Percentiles rank a stretch among this genome's conserved stretches.
phyloP scores from a whole-genome alignment of 2,888 invertebrate genomes.

The Nesidiocoris tenuis region DNA sequence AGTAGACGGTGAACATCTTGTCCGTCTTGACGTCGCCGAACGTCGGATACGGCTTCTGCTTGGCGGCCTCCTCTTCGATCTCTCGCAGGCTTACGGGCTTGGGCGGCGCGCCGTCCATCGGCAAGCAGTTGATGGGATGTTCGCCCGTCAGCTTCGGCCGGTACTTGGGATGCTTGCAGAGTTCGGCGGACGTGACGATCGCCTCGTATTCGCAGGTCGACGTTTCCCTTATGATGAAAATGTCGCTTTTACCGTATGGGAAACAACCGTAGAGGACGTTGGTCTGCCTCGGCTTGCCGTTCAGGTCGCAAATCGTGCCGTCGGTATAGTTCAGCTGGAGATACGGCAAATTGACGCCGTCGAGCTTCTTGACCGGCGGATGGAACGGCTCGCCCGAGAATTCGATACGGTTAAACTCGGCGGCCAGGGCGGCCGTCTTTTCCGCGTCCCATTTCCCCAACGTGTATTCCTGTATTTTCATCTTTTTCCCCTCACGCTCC shows the following conservation, averaged over 20 bases:
- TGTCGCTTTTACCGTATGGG: slow-evolving; percentile 83
- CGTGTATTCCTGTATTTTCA: slow-evolving; percentile 80
- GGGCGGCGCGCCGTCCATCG: slow-evolving; percentile 65
- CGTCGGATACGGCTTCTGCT: slow-evolving; percentile 59
- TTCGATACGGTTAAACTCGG: slow-evolving; percentile 50
- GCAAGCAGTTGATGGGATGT: slow-evolving; percentile 72
- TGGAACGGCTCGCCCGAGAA: slow-evolving; percentile 44
- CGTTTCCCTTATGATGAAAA: slow-evolving; percentile 88
- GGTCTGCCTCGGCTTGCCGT: slow-evolving; percentile 76
- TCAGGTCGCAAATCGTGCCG: slow-evolving; percentile 91
- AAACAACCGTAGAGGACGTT: slow-evolving; percentile 87
- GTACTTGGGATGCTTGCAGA: slow-evolving; percentile 89
- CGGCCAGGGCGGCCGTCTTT: slow-evolving; percentile 59
- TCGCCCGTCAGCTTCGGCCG: slow-evolving; percentile 62
- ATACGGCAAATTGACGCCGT: slow-evolving; percentile 85
- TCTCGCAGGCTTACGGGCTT: slow-evolving; percentile 72
- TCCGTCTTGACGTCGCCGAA: slow-evolving; percentile 55
- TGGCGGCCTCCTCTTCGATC: slow-evolving; percentile 70
- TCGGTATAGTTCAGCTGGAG: slow-evolving; percentile 82
- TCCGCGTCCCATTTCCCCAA: slow-evolving; percentile 75
- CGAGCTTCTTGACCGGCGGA: slow-evolving; percentile 64
- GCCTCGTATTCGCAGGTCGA: slow-evolving; percentile 94
- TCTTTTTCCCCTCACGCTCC: slow-evolving; percentile 82
- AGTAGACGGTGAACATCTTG: slow-evolving; percentile 57
- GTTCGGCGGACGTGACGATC: slow-evolving; percentile 78